These are phyloP conservation scores for Cinara cedri DNA, from an alignment of 2,888 invertebrate species.

Conservation along the genomic window DNA sequence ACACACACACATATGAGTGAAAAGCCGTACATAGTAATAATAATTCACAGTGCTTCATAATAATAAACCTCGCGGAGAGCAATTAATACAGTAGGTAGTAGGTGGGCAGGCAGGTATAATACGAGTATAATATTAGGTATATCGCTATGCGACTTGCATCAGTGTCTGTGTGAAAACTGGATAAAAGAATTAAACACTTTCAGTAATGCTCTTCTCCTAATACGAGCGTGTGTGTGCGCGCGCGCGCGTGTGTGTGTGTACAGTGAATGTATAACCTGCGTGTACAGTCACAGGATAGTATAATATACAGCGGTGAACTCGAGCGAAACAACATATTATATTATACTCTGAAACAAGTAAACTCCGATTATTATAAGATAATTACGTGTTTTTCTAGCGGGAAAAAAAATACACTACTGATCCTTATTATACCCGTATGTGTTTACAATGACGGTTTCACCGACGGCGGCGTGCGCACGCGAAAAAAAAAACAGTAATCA, in stretches of 20 bases:
- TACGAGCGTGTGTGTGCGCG: neutral
- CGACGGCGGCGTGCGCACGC: neutral
- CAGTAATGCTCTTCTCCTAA: conserved; percentile 41
- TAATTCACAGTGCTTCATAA: conserved; percentile 50
- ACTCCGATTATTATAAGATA: neutral
- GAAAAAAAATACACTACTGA: conserved; percentile 40
- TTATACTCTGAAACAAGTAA: conserved; percentile 2
- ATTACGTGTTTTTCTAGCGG: conserved; percentile 33
- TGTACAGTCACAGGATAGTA: too few species aligned
- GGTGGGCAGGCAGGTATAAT: too few species aligned
- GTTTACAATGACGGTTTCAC: conserved; percentile 45
- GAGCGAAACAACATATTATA: conserved; percentile 10
- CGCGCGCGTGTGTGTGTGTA: neutral
- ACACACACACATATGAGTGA: conserved; percentile 27
- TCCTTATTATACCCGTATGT: neutral
- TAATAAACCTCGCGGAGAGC: conserved; percentile 26
- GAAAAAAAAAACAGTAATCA: conserved; percentile 47
- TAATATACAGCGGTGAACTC: neutral
- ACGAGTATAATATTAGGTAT: too few species aligned
- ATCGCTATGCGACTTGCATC: neutral
- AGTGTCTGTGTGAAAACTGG: conserved; percentile 37
- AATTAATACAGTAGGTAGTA: conserved; percentile 23
- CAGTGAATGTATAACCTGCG: neutral
- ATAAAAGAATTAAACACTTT: conserved; percentile 55
- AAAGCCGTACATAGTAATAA: conserved; percentile 37